phyloP scores from a whole-genome alignment of 2,797 vertebrate species.

The Enteromius mattozi region DNA sequence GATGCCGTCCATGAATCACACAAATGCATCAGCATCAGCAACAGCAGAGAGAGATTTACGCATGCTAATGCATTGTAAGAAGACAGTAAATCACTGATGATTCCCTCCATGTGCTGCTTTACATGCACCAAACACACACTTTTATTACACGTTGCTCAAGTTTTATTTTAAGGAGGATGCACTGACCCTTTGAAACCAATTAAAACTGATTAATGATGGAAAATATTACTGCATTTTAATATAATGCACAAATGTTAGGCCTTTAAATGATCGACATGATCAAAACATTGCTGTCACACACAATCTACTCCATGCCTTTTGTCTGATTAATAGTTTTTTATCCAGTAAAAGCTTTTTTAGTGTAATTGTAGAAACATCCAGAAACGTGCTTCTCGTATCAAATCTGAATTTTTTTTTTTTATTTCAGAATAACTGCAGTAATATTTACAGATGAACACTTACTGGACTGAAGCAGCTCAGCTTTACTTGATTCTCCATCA shows the following conservation, averaged over 20 bases:
- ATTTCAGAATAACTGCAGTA: neutral
- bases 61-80: slow-evolving; percentile 31
- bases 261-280: neutral
- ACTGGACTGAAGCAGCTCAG: neutral
- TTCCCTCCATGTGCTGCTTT: neutral
- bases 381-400: neutral
- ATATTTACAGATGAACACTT: neutral
- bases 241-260: neutral
- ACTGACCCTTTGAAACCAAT: neutral
- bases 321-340: neutral
- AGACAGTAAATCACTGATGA: slow-evolving; percentile 19
- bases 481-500: too few relatives aligned
- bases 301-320: neutral
- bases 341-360: neutral
- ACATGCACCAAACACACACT: neutral
- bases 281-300: neutral
- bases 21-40: slow-evolving; percentile 75
- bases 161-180: neutral
- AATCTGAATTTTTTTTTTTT: neutral
- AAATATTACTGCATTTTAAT: too few relatives aligned
- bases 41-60: slow-evolving; percentile 75
- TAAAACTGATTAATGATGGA: neutral
- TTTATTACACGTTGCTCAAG: neutral
- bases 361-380: neutral
- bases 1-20: slow-evolving; percentile 78